Conservation (phyloP, 2,113 vertebrate genomes). For the Calypte anna region DNA sequence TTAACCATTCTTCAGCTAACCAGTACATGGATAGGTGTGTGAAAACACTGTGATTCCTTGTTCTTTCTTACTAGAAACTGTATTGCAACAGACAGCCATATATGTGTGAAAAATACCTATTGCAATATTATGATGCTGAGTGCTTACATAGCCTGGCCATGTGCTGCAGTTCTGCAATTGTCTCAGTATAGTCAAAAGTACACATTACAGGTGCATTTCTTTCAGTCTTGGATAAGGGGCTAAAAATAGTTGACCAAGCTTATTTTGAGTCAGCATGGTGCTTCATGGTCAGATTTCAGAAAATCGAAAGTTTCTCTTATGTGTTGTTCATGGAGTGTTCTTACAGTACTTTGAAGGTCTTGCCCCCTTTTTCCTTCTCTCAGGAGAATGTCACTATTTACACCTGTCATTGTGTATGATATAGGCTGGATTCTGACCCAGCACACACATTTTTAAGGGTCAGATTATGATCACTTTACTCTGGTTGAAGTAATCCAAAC, state of each 20-base stretch:
- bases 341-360: neutral
- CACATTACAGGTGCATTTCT: neutral
- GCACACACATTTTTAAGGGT: neutral
- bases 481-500: neutral
- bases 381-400: neutral
- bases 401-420: neutral
- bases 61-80: neutral
- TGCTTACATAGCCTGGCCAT: neutral
- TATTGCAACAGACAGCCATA: neutral
- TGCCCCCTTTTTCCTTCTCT: neutral
- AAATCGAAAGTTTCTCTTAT: neutral
- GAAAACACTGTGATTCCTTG: neutral
- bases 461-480: neutral
- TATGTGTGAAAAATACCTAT: neutral
- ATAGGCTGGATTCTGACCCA: neutral
- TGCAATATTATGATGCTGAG: rapidly evolving
- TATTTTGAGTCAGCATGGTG: neutral
- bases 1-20: neutral
- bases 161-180: neutral
- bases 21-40: neutral
- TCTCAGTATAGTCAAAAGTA: neutral
- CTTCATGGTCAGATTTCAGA: neutral
- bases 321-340: neutral
- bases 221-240: neutral
- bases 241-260: neutral